Evolutionary conservation across 1,140 invertebrate genomes (phyloP).

Genomic region (Cyclina sinensis): DNA sequence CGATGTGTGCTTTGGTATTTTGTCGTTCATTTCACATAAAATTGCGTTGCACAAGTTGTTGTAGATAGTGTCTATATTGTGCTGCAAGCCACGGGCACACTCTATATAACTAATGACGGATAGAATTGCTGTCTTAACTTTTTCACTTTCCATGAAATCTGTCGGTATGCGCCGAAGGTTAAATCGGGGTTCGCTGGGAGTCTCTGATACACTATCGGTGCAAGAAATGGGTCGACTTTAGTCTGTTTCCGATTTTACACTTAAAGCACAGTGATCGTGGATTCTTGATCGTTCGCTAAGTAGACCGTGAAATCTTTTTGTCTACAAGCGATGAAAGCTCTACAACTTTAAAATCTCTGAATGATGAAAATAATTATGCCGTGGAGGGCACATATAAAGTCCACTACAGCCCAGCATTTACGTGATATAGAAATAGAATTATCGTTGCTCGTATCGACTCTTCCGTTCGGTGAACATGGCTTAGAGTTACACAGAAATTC

Average conservation of each 20-base stretch:
- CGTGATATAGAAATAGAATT: conserved; percentile 34
- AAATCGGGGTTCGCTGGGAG: neutral
- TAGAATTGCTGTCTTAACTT: neutral
- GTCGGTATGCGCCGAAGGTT: neutral
- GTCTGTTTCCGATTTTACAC: no score
- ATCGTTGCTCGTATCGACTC: neutral
- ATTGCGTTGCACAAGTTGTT: neutral
- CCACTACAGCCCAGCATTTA: neutral
- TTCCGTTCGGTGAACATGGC: conserved; percentile 65
- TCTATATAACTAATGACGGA: neutral
- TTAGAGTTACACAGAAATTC: conserved; percentile 62
- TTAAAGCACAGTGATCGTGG: no score
- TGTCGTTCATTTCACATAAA: conserved; percentile 4
- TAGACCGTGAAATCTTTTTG: conserved; percentile 8
- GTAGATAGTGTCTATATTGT: neutral
- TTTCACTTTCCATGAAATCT: neutral
- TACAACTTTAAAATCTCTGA: conserved; percentile 51
- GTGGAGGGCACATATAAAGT: conserved; percentile 64
- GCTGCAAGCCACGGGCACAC: neutral
- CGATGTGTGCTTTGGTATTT: neutral
- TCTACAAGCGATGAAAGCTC: neutral
- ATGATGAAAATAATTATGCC: conserved; percentile 6
- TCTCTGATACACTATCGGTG: no score
- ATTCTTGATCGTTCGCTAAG: conserved; percentile 36
- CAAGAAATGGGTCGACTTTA: no score